Conservation (phyloP, 2,113 vertebrate genomes). For the Hippocampus guttulatus region DNA sequence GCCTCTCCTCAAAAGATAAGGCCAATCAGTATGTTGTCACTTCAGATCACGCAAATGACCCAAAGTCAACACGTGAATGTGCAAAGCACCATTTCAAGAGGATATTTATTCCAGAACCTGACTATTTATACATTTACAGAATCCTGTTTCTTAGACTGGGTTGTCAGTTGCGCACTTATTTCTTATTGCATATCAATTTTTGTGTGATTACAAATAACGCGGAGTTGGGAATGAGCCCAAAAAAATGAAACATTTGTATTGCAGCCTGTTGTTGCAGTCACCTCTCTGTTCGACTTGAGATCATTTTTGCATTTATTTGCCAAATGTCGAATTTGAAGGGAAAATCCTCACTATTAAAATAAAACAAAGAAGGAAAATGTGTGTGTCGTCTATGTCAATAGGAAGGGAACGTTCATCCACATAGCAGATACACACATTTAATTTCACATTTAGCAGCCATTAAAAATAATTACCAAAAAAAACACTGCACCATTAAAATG, state of each 20-base stretch:
- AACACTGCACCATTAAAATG: not conserved
- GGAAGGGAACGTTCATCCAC: not conserved
- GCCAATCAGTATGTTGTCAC: slow-evolving; percentile 13
- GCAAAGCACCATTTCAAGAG: slow-evolving; percentile 12
- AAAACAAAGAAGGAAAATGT: slow-evolving; percentile 47
- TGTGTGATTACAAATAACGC: slow-evolving; percentile 40
- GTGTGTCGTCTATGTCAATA: not conserved
- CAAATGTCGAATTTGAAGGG: slow-evolving; percentile 18
- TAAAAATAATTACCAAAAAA: not conserved
- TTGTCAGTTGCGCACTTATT: slow-evolving; percentile 2
- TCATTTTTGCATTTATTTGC: slow-evolving; percentile 11
- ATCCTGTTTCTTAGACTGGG: slow-evolving; percentile 33
- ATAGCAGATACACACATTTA: not conserved
- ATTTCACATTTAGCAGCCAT: too few relatives aligned
- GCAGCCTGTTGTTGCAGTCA: slow-evolving; percentile 6
- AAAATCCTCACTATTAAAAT: slow-evolving; percentile 19
- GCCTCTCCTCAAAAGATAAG: slow-evolving; percentile 9
- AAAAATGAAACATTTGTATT: slow-evolving; percentile 21
- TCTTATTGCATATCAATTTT: slow-evolving; percentile 8
- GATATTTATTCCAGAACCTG: slow-evolving; percentile 38
- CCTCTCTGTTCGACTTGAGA: not conserved
- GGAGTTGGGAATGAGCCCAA: slow-evolving; percentile 25
- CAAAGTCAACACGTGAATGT: slow-evolving; percentile 24
- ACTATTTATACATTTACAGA: slow-evolving; percentile 65
- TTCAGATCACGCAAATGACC: slow-evolving; percentile 5